Base-by-base conservation (phyloP, 23 tunicate species). In the Corella eumyota region DNA sequence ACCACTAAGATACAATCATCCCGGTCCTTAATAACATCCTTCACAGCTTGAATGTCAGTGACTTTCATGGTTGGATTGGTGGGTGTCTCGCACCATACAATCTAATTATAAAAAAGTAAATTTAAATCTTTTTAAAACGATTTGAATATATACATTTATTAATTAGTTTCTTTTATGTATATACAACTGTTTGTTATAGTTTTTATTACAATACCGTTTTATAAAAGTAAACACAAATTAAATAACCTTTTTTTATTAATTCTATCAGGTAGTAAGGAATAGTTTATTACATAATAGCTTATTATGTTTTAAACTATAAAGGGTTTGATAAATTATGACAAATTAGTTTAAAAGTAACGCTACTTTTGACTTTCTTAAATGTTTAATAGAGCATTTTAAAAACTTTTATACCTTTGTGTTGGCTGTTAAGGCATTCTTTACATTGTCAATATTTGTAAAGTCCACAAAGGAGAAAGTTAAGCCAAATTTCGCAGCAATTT, bases 381-480 rank as follows among this genome's bases (percentile, higher is more conserved):
- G n/a, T n/a, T n/a, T n/a, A n/a, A n/a, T n/a, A n/a, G n/a, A n/a
- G n/a, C n/a, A n/a, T n/a, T n/a, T n/a, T n/a, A n/a, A n/a, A n/a
- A n/a, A n/a, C n/a, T n/a, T n/a, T n/a, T n/a, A n/a, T 62, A 88
- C 96, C 81, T 83, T 92, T 9, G 98, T 92, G 45, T 92, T 92
- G 1, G 93, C 80, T 64, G 67, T 77, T 61, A 92, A 29, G 21
- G 87, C 93, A 34, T 55, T 56, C 60, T 77, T 60, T 15, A 92
- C 93, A 36, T 76, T 72, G 4, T 65, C 64, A 2, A 77, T 4
- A 30, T 83, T 56, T 22, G 92, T 81, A 27, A 83, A 83, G 55
- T 92, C 98, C 24, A 83, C 93, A 65, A 92, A 75, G 1, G 80
- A 45, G 55, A 83, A 77, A 46, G 83, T 81, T 50, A 92, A 31